These are phyloP conservation scores for Yponomeuta malinellus DNA, from an alignment of 2,888 invertebrate genomes.

Conservation along the genomic window DNA sequence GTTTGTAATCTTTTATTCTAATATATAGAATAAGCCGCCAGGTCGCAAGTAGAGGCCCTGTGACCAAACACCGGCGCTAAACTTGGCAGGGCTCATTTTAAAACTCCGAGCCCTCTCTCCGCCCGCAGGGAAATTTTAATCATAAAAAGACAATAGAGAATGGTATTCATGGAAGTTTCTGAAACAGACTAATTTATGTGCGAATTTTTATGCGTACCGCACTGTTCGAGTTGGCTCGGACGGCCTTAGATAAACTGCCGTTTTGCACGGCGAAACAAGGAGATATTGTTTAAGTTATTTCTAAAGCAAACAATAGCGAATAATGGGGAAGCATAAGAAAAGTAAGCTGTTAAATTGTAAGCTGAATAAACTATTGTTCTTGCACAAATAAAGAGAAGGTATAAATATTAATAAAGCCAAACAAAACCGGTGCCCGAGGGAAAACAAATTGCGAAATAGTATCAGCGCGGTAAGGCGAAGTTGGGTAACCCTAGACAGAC, in stretches of 20 bases:
- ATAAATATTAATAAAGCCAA: constrained; percentile 1
- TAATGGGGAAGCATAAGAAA: background rate
- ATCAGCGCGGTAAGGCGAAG: constrained; percentile 4
- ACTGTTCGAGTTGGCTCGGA: constrained; percentile 24
- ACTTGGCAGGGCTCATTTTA: constrained; percentile 63
- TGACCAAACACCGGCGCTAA: constrained; percentile 49
- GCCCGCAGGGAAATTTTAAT: constrained; percentile 52
- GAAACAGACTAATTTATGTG: constrained; percentile 43
- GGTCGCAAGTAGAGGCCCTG: background rate
- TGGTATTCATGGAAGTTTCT: constrained; percentile 47
- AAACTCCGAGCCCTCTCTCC: constrained; percentile 47
- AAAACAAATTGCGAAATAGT: background rate
- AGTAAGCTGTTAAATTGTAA: background rate
- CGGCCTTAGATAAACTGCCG: constrained; percentile 26
- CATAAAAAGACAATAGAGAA: constrained; percentile 64
- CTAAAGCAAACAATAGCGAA: background rate
- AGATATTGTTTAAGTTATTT: constrained; percentile 6
- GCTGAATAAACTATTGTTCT: background rate
- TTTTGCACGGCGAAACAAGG: constrained; percentile 18
- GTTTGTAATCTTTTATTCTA: too few relatives aligned
- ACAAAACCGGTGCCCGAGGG: background rate
- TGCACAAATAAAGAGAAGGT: background rate
- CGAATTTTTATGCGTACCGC: constrained; percentile 33
- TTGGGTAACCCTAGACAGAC: constrained; percentile 30
- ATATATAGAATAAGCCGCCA: background rate